These are phyloP conservation scores for Pristionchus arcanus DNA, from an alignment of 2,888 invertebrate species.

Conservation along the genomic window DNA sequence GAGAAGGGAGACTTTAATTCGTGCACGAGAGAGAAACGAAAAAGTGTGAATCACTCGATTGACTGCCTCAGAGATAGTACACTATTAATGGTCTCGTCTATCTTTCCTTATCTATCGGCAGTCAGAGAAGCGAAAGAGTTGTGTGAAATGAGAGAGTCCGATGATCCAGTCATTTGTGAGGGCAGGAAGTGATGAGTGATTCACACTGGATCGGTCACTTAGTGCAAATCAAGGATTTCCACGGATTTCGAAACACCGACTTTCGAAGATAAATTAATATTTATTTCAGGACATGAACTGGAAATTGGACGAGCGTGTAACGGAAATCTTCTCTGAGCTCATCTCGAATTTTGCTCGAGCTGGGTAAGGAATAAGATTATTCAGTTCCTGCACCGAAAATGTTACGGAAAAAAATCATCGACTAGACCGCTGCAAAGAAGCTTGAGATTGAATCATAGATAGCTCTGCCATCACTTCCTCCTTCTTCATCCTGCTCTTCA, in stretches of 20 bases:
- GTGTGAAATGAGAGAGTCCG: not conserved
- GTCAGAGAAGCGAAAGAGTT: not conserved
- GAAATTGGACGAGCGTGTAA: constrained; percentile 78
- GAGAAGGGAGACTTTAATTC: not conserved
- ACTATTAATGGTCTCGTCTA: too few relatives aligned
- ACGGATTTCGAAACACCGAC: too few relatives aligned
- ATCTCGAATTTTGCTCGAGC: constrained; percentile 76
- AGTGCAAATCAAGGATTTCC: not conserved
- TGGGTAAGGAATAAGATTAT: constrained; percentile 63
- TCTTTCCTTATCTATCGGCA: not conserved
- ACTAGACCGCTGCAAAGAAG: too few relatives aligned
- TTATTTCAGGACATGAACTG: constrained; percentile 75
- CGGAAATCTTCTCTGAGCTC: constrained; percentile 79
- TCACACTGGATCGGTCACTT: not conserved
- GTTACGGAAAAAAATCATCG: too few relatives aligned
- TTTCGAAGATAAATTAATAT: too few relatives aligned
- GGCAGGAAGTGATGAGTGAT: not conserved
- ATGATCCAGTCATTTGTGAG: not conserved
- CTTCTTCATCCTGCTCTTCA: too few relatives aligned
- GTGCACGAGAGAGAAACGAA: not conserved
- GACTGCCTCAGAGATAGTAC: too few relatives aligned
- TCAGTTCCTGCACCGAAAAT: not conserved
- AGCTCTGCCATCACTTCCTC: too few relatives aligned
- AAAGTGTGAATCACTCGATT: not conserved
- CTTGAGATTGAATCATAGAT: too few relatives aligned